A percentile compares a stretch with the other conserved stretches of the same genome.
Conservation (phyloP, 2,888 invertebrate species). For the Scrobipalpa costella region DNA sequence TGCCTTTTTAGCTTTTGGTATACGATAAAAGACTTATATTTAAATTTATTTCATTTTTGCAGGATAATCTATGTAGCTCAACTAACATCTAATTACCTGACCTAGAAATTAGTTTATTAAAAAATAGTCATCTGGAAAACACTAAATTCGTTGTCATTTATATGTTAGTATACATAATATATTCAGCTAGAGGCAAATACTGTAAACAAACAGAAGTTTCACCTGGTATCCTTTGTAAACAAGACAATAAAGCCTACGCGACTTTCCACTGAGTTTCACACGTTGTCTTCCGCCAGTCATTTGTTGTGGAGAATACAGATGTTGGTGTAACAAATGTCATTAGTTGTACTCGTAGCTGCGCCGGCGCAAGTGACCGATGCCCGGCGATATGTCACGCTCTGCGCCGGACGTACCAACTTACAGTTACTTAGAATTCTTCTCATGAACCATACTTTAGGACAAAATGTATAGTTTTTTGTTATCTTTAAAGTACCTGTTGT, state of each 20-base stretch:
- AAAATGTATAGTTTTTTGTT: no score
- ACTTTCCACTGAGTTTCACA: conserved; percentile 37
- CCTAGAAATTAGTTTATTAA: no score
- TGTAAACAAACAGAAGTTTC: conserved; percentile 16
- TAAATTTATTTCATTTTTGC: no score
- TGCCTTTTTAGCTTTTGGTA: no score
- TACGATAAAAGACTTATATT: no score
- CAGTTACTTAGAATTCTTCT: background rate
- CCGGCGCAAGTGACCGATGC: conserved; percentile 50
- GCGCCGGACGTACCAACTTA: background rate
- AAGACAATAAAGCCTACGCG: conserved; percentile 19
- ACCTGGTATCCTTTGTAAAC: conserved; percentile 14
- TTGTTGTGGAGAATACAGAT: conserved; percentile 51
- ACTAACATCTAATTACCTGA: no score
- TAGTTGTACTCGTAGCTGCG: conserved; percentile 46
- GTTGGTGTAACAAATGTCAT: conserved; percentile 50
- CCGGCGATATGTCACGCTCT: conserved; percentile 42
- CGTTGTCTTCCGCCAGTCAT: conserved; percentile 28
- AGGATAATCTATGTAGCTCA: no score
- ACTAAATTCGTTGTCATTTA: no score
- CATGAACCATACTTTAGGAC: no score
- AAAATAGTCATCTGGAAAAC: no score
- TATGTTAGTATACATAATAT: no score
- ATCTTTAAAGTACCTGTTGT: no score
- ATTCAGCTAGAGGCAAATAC: background rate